Percentiles rank a stretch among this genome's conserved stretches.
Evolutionary conservation across 2,797 vertebrate genomes (phyloP).

Genomic region (Mallotus villosus): DNA sequence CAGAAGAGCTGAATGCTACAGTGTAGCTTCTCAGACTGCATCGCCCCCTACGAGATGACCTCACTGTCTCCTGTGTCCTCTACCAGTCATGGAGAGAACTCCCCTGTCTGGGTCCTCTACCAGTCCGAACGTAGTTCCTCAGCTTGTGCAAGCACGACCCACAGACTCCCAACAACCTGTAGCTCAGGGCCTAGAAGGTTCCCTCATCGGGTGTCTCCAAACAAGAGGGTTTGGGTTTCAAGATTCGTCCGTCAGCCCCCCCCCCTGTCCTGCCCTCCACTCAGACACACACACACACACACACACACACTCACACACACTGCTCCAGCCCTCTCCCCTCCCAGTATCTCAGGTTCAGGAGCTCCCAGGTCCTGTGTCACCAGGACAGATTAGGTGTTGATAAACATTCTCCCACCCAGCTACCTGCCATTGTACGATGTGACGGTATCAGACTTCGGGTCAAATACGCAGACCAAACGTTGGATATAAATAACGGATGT

Average conservation of each 20-base stretch:
- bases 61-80: neutral
- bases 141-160: no score
- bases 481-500: neutral
- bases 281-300: no score
- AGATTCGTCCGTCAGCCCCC: no score
- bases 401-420: neutral
- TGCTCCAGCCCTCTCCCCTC: neutral
- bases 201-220: conserved; percentile 3
- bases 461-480: neutral
- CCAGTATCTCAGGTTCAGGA: neutral
- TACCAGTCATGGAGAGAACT: no score
- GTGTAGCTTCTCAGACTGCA: no score
- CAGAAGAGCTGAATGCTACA: no score
- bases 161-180: conserved; percentile 26
- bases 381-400: conserved; percentile 8
- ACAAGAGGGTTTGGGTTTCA: neutral
- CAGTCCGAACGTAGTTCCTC: neutral
- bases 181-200: conserved; percentile 18
- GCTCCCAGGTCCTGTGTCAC: neutral
- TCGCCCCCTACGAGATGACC: no score
- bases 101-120: no score
- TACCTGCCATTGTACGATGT: neutral
- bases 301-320: no score
- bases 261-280: no score
- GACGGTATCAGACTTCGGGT: neutral